These are phyloP conservation scores for Phyllopteryx taeniolatus DNA, from an alignment of 2,113 vertebrate species.

Conservation along the genomic window DNA sequence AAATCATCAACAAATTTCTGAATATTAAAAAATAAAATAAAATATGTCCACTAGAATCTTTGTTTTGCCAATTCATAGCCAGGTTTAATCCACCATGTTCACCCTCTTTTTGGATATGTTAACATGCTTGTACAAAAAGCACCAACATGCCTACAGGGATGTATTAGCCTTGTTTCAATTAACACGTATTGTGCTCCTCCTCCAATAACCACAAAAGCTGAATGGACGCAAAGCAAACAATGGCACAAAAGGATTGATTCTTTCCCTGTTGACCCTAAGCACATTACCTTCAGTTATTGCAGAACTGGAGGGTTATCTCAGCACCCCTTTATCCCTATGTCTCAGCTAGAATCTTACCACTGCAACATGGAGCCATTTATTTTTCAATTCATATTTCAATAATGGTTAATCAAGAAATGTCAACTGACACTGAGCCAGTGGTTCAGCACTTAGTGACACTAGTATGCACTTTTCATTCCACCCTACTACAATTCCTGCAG, in stretches of 20 bases:
- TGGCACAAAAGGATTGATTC: conserved; percentile 34
- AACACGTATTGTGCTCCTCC: conserved; percentile 44
- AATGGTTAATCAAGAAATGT: not conserved
- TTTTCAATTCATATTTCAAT: not conserved
- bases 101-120: conserved; percentile 43
- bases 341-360: not conserved
- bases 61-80: not conserved
- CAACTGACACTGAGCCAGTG: not conserved
- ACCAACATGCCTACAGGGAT: conserved; percentile 44
- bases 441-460: not conserved
- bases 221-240: conserved; percentile 30
- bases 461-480: not conserved
- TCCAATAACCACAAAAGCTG: conserved; percentile 34
- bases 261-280: conserved; percentile 30
- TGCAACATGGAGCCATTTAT: not conserved
- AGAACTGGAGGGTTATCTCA: conserved; percentile 14
- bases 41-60: not conserved
- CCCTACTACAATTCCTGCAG: not conserved
- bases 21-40: not conserved
- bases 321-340: not conserved
- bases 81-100: conserved; percentile 33
- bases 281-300: conserved; percentile 13
- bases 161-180: conserved; percentile 55
- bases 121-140: conserved; percentile 43
- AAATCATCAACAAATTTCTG: not conserved